Evolutionary conservation across 2,797 vertebrate genomes (phyloP), one percentile per base, ranked within the genome.

Genomic region (Eremophila alpestris): DNA sequence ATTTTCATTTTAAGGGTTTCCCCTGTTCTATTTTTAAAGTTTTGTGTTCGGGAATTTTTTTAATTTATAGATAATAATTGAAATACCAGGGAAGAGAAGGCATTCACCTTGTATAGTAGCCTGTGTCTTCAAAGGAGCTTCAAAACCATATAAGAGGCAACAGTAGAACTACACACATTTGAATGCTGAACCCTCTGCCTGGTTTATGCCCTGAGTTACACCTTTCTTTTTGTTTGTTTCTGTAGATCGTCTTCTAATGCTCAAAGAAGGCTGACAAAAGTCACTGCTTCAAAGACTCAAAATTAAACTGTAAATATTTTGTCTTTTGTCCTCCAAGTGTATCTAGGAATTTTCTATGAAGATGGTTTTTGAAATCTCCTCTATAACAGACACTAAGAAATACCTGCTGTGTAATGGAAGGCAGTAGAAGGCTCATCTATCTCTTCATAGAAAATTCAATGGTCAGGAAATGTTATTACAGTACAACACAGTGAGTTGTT

Each of bases 401-500:
- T 79, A 81, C 59, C 55, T 94, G 48, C 65, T 86, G 45, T 79
- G 58, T 74, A 96, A 91, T 96, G 73, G 73, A 76, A 93, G 32
- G 15, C 59, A 62, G 65, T 63, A 71, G 87, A 87, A 92, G 69
- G 71, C 71, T 92, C 89, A 93, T 95, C 73, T 94, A 45, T 97
- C 90, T 95, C 84, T 88, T 93, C 51, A 68, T 16, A 93, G 89
- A 81, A 92, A 94, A 95, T 93, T 85, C 94, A 92, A 5, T 75
- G 84, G 84, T 75, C 23, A 7, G 82, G 73, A 93, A 89, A 89
- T 89, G 81, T 74, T 73, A 91, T 94, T 89, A 80, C 64, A 89
- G 84, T 56, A 85, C 85, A 88, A 80, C 68, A 93, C 24, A 84
- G 38, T 51, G 69, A 84, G 82, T 80, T 91, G 73, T 86, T 95